phyloP scores from a whole-genome alignment of 2,113 vertebrate species.

The Rallus limicola region DNA sequence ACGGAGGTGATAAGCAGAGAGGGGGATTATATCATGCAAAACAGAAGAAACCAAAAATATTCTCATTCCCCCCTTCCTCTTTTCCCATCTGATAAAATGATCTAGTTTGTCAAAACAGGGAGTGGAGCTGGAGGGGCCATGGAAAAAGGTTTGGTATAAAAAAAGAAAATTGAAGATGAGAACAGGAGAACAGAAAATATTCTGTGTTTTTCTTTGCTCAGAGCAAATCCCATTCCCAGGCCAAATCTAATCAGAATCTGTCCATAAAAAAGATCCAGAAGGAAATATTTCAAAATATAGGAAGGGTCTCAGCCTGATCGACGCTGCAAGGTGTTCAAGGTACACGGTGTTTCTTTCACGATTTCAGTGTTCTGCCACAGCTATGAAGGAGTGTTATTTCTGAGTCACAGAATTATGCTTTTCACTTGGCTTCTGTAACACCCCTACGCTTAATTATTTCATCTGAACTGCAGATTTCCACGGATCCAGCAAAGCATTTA shows the following conservation, averaged over 20 bases:
- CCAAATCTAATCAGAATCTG: background rate
- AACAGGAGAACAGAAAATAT: slow-evolving; percentile 5
- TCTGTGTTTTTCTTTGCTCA: background rate
- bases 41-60: slow-evolving; percentile 27
- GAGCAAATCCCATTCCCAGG: background rate
- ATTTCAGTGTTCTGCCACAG: background rate
- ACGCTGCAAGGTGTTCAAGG: background rate
- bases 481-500: slow-evolving; percentile 30
- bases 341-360: background rate
- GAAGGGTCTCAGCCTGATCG: background rate
- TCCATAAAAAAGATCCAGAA: background rate
- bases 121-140: background rate
- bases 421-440: slow-evolving; percentile 45
- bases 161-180: background rate
- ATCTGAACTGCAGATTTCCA: slow-evolving; percentile 48
- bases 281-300: background rate
- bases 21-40: slow-evolving; percentile 28
- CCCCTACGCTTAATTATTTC: slow-evolving; percentile 55
- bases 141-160: background rate
- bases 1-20: background rate
- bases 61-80: background rate
- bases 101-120: slow-evolving; percentile 27
- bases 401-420: slow-evolving; percentile 54
- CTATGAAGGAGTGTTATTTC: slow-evolving; percentile 40
- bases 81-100: slow-evolving; percentile 41